Evolutionary conservation across 2,797 vertebrate species (phyloP), one percentile per base, ranked within the genome.

Genomic region (Cebuella pygmaea): DNA sequence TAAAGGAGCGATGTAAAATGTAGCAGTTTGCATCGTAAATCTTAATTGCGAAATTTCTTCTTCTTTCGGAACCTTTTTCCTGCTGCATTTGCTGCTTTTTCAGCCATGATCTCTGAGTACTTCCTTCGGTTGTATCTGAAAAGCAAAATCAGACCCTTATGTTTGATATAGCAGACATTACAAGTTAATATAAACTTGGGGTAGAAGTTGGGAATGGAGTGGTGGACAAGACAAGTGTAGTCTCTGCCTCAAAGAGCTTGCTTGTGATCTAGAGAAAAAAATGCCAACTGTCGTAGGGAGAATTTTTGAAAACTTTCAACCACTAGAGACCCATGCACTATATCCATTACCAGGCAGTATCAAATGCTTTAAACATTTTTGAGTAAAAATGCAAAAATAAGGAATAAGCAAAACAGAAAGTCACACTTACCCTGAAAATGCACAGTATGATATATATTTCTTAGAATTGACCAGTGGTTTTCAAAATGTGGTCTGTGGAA

Each of bases 61-160:
- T 99, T 99, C 97, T 99, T 99, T 95, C 98, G 99, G 97, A 99
- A 99, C 98, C 98, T 99, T 98, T 98, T 99, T 97, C 99, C 99
- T 88, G 99, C 99, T 96, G 98, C 99, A 79, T 99, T 98, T 78
- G 99, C 99, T 96, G 99, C 99, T 98, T 98, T 99, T 98, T 99
- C 99, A 83, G 98, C 95, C 98, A 99, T 98, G 97, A 99, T 99
- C 94, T 99, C 99, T 94, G 99, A 99, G 97, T 99, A 99, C 96
- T 99, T 99, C 98, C 98, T 99, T 99, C 99, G 99, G 98, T 99
- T 99, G 81, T 99, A 99, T 75, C 99, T 99, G 97, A 98, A 98
- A 95, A 96, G 97, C 98, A 98, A 97, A 98, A 97, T 81, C 90
- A 97, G 87, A 94, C 11, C 20, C 92, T 92, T 72, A 94, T 70